A percentile compares a stretch with the other conserved stretches of the same genome.
Conservation (phyloP, 2,113 vertebrate species). For the Lipotes vexillifer region DNA sequence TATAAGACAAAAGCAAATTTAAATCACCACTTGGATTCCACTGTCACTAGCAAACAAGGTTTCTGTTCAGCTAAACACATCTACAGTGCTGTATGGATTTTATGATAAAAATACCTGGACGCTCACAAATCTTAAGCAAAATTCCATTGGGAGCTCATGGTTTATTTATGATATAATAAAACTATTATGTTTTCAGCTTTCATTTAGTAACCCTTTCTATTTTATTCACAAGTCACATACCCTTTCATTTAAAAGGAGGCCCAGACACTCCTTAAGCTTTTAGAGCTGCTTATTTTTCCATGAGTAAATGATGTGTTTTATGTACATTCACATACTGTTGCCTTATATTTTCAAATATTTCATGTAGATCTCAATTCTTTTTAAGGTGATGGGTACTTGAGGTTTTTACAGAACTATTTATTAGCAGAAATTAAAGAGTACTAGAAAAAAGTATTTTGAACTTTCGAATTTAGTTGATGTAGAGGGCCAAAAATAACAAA, state of each 20-base stretch:
- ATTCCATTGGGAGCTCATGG: constrained; percentile 61
- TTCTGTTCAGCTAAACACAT: constrained; percentile 70
- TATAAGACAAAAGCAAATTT: constrained; percentile 65
- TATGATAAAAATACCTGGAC: constrained; percentile 69
- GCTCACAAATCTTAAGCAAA: constrained; percentile 66
- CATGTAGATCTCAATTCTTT: constrained; percentile 63
- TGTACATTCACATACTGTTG: constrained; percentile 51
- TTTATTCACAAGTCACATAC: constrained; percentile 69
- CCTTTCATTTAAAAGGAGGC: constrained; percentile 65
- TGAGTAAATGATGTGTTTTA: constrained; percentile 74
- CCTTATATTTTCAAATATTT: constrained; percentile 70
- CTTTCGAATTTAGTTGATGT: constrained; percentile 44
- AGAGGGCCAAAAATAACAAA: constrained; percentile 66
- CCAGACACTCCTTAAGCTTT: constrained; percentile 69
- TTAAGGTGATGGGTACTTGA: constrained; percentile 64
- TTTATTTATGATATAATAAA: constrained; percentile 77
- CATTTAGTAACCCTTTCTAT: constrained; percentile 76
- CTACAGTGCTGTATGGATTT: constrained; percentile 63
- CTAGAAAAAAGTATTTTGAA: constrained; percentile 42
- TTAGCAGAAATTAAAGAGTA: constrained; percentile 68
- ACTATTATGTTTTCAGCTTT: constrained; percentile 75
- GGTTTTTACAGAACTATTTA: constrained; percentile 44
- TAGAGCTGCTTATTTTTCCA: constrained; percentile 77
- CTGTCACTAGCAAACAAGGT: constrained; percentile 69
- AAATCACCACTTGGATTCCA: constrained; percentile 71